Base-by-base conservation (phyloP, 2,888 invertebrate species). In the Isoperla grammatica region DNA sequence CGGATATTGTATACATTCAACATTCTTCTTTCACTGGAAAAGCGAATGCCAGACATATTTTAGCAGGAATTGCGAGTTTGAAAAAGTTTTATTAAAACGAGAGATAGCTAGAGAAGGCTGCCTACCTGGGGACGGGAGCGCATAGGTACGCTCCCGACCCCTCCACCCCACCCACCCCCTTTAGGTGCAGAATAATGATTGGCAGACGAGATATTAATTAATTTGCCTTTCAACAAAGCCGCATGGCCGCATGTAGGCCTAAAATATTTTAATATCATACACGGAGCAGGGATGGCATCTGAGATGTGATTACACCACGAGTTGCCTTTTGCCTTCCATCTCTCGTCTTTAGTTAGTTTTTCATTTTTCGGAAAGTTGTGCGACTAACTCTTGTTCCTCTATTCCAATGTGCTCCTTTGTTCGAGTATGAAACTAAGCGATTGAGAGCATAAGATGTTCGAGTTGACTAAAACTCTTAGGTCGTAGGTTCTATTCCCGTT, bases 211-310 rank as follows among this genome's bases (percentile, higher is more conserved):
- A 64, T 37, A 66, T 66, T 66, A 65, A 66, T 66, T 66, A 66
- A 63, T 63, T 65, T 62, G 63, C 64, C 62, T 65, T 65, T 65
- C 63, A 61, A 62, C 64, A 61, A 63, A 65, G 65, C 67, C 65
- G 64, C 67, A 67, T 55, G 60, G 57, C 55, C 64, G 61, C 64
- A 61, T 57, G 8, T 29, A 42, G 40, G 60, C 65, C 65, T 64
- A 61, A 67, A 65, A 67, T 67, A 67, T 66, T 67, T 67, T 67
- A 67, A 67, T 67, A 66, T 67, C 61, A 65, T 64, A 65, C 64
- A 59, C 54, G 55, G 63, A 57, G 54, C 15, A 12, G 12, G 17
- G 57, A 35, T 23, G 62, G 62, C 58, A 65, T 63, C 60, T 65
- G 63, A 61, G 65, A 64, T 63, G 65, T 65, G 63, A 65, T 63